phyloP scores from a whole-genome alignment of 2,888 invertebrate species.

The Pemphredon lugubris region DNA sequence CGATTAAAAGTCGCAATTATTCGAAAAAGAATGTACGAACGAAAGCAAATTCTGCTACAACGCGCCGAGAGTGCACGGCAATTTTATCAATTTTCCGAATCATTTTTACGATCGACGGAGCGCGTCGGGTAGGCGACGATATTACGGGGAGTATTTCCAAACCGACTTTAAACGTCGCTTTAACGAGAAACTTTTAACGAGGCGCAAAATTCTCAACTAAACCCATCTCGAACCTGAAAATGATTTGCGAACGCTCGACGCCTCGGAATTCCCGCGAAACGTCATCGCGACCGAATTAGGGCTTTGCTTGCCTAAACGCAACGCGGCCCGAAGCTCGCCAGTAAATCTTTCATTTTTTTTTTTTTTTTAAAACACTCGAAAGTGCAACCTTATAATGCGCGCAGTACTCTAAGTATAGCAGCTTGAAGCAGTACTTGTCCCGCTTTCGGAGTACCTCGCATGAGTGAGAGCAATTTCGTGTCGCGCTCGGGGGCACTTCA shows the following conservation, averaged over 20 bases:
- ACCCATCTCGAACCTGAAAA: neutral
- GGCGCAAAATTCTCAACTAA: conserved; percentile 21
- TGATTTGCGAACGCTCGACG: conserved; percentile 28
- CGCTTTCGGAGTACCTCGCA: conserved; percentile 48
- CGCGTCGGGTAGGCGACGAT: neutral
- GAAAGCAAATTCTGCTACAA: too few relatives aligned
- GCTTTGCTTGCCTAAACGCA: too few relatives aligned
- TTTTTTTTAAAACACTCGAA: conserved; percentile 25
- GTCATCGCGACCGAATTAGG: neutral
- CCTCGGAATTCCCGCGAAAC: neutral
- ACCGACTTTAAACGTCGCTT: conserved; percentile 12
- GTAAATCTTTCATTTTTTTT: too few relatives aligned
- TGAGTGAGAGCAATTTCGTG: conserved; percentile 53
- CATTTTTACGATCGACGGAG: neutral
- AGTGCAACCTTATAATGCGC: conserved; percentile 29
- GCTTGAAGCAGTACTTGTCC: conserved; percentile 41
- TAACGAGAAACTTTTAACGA: conserved; percentile 30
- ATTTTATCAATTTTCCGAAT: neutral
- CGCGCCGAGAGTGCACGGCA: too few relatives aligned
- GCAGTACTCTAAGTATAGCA: conserved; percentile 29
- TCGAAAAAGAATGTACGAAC: too few relatives aligned
- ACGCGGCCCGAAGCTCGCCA: neutral
- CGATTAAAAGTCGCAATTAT: neutral
- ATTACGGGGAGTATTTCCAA: conserved; percentile 2
- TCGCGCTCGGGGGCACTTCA: conserved; percentile 45